Evolutionary conservation across 2,113 vertebrate species (phyloP).

Genomic region (Lucifuga dentata): DNA sequence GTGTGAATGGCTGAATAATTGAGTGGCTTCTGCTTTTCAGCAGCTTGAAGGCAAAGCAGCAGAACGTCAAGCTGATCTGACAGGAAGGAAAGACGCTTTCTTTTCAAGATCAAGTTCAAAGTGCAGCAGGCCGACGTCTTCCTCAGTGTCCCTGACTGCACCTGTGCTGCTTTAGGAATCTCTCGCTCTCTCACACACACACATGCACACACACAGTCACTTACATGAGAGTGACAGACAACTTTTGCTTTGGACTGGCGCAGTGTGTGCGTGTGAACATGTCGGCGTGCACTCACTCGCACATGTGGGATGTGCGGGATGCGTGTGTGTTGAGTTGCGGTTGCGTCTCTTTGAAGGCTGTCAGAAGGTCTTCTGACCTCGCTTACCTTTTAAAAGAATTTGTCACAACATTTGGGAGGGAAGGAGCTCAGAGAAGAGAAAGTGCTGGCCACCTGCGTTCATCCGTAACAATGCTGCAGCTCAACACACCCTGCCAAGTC

Average conservation of each 20-base stretch:
- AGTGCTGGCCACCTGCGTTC: constrained; percentile 71
- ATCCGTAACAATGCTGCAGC: constrained; percentile 57
- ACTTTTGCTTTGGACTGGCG: constrained; percentile 43
- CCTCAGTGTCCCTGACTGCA: constrained; percentile 79
- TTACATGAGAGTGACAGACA: constrained; percentile 46
- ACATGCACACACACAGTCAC: not conserved
- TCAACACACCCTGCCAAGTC: too few relatives aligned
- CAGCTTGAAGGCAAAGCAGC: constrained; percentile 68
- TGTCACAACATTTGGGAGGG: constrained; percentile 65
- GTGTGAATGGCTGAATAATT: constrained; percentile 10
- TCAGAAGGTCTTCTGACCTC: constrained; percentile 67
- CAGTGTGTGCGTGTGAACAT: constrained; percentile 2
- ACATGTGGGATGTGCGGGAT: not conserved
- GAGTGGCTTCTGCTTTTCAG: constrained; percentile 17
- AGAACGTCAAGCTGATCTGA: constrained; percentile 74
- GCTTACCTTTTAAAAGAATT: constrained; percentile 65
- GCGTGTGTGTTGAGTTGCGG: constrained; percentile 23
- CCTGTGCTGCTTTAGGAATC: constrained; percentile 65
- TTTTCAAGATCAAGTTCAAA: constrained; percentile 84
- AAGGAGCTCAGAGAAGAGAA: constrained; percentile 42
- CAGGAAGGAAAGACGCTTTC: constrained; percentile 72
- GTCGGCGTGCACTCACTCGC: constrained; percentile 5
- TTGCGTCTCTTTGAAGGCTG: constrained; percentile 49
- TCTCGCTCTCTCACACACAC: constrained; percentile 22
- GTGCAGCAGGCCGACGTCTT: constrained; percentile 63